A percentile compares a stretch with the other conserved stretches of the same genome.
phyloP scores from a whole-genome alignment of 2,888 invertebrate species.

The Amblyteles armatorius region DNA sequence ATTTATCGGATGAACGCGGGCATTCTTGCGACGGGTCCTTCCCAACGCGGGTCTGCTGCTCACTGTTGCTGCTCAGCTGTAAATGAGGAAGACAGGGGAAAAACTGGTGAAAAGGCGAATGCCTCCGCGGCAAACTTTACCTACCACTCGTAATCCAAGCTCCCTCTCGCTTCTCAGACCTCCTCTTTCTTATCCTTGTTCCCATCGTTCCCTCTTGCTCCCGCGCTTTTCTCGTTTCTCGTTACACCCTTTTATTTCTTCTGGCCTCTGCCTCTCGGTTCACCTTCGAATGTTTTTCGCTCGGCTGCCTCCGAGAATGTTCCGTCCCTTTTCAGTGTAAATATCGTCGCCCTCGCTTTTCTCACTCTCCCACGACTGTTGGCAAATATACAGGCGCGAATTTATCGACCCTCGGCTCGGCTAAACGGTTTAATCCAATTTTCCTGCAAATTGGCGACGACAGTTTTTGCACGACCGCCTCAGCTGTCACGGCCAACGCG shows the following conservation, averaged over 20 bases:
- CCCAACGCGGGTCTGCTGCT: background rate
- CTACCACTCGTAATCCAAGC: constrained; percentile 29
- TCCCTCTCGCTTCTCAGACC: constrained; percentile 25
- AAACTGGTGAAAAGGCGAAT: constrained; percentile 46
- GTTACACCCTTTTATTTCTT: constrained; percentile 48
- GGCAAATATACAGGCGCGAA: constrained; percentile 72
- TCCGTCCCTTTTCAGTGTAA: constrained; percentile 34
- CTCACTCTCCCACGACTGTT: constrained; percentile 64
- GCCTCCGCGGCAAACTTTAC: constrained; percentile 46
- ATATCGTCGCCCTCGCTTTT: constrained; percentile 57
- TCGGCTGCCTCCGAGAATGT: constrained; percentile 19
- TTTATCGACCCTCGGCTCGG: constrained; percentile 71
- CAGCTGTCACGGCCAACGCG: constrained; percentile 56
- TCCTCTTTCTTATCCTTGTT: constrained; percentile 32
- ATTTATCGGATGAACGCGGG: constrained; percentile 49
- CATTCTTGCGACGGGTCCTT: background rate
- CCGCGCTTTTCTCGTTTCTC: constrained; percentile 60
- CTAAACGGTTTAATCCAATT: constrained; percentile 75
- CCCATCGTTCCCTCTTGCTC: constrained; percentile 16
- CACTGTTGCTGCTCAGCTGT: constrained; percentile 22
- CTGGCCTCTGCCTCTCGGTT: constrained; percentile 34
- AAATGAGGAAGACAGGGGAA: constrained; percentile 33
- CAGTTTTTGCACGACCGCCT: constrained; percentile 70
- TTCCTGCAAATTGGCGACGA: constrained; percentile 74
- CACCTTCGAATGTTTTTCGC: constrained; percentile 62